A percentile compares a stretch with the other conserved stretches of the same genome.
phyloP scores from a whole-genome alignment of 2,888 invertebrate genomes.

The Conchocele bisecta region DNA sequence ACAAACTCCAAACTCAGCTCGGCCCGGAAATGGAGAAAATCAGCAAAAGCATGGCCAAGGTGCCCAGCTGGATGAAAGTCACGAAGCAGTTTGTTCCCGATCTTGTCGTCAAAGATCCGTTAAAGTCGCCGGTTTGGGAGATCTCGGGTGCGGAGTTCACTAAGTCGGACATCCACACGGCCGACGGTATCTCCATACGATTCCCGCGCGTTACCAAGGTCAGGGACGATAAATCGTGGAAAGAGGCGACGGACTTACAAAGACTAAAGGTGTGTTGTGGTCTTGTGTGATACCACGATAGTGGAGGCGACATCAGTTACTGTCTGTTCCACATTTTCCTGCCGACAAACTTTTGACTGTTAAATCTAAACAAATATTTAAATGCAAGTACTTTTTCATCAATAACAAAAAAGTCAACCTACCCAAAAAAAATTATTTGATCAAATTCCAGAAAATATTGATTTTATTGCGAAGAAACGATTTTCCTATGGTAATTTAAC shows the following conservation, averaged over 20 bases:
- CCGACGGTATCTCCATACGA: conserved; percentile 95
- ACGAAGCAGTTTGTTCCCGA: conserved; percentile 94
- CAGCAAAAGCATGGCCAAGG: conserved; percentile 84
- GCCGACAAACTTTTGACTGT: too few species aligned
- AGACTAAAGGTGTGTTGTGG: conserved; percentile 73
- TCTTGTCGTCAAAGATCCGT: conserved; percentile 92
- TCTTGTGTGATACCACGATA: too few species aligned
- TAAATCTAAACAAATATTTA: too few species aligned
- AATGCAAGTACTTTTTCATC: too few species aligned
- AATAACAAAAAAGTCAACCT: too few species aligned
- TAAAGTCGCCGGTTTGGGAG: conserved; percentile 93
- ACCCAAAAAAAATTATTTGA: too few species aligned
- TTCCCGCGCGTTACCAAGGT: conserved; percentile 92
- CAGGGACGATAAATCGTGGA: conserved; percentile 92
- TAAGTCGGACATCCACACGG: conserved; percentile 89
- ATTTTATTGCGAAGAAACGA: too few species aligned
- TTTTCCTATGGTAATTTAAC: too few species aligned
- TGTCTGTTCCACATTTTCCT: too few species aligned
- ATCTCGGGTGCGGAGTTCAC: conserved; percentile 90
- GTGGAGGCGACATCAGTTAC: too few species aligned
- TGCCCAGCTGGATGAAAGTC: conserved; percentile 92
- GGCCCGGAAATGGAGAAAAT: conserved; percentile 93
- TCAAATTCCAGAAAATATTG: too few species aligned
- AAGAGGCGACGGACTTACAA: conserved; percentile 90
- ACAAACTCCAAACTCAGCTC: conserved; percentile 87